Percentiles rank a stretch among this genome's conserved stretches.
phyloP scores from a whole-genome alignment of 2,797 vertebrate species.

The Loriculus beryllinus region DNA sequence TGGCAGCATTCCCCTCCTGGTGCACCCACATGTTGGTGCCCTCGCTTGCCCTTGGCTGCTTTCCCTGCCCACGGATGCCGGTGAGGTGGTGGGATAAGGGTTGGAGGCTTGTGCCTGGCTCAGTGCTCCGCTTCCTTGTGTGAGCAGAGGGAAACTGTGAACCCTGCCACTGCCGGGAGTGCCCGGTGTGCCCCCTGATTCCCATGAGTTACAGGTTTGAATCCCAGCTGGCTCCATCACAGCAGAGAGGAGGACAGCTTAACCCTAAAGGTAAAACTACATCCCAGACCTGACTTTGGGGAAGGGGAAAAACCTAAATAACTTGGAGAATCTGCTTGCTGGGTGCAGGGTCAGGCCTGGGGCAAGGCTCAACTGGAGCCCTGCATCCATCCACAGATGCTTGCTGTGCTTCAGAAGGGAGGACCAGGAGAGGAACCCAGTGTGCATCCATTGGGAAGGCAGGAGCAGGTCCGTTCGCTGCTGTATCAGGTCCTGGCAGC shows the following conservation, averaged over 20 bases:
- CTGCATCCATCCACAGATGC: background rate
- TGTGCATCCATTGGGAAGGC: background rate
- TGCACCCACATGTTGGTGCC: background rate
- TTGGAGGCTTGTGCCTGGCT: background rate
- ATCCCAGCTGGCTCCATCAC: background rate
- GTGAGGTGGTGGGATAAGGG: background rate
- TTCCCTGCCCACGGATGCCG: background rate
- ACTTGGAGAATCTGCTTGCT: background rate
- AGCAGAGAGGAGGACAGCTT: background rate
- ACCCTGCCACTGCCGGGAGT: accelerated
- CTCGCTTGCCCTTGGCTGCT: background rate
- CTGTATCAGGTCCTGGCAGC: background rate
- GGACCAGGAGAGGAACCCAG: background rate
- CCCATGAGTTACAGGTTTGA: background rate
- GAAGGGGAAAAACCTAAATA: background rate
- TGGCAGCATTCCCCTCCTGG: background rate
- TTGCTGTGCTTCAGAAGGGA: accelerated
- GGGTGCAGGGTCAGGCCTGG: background rate
- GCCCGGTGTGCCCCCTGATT: background rate
- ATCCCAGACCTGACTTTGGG: background rate
- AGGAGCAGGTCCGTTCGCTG: background rate
- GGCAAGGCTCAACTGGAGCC: background rate
- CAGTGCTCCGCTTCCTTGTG: accelerated
- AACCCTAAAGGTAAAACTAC: background rate
- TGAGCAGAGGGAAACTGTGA: background rate